Evolutionary conservation across 2,888 invertebrate genomes (phyloP).

Genomic region (Cosmopolites sordidus): DNA sequence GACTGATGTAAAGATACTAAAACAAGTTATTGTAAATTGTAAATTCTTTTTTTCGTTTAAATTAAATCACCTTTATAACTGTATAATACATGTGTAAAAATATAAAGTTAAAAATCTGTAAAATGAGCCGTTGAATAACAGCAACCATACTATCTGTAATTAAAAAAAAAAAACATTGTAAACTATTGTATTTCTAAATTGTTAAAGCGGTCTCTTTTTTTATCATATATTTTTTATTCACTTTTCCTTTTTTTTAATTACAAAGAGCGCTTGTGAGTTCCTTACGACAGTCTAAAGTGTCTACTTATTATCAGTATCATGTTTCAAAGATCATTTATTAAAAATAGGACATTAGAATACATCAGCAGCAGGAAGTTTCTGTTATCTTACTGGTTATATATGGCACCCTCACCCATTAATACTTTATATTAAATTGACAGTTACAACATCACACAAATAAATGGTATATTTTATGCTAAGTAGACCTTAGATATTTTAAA

Average conservation of each 20-base stretch:
- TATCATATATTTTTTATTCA: slow-evolving; percentile 2
- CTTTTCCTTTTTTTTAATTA: too few relatives aligned
- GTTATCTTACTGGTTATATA: too few relatives aligned
- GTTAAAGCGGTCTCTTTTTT: slow-evolving; percentile 30
- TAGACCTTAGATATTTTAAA: too few relatives aligned
- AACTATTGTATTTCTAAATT: slow-evolving; percentile 36
- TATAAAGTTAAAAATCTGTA: slow-evolving; percentile 37
- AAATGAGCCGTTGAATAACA: slow-evolving; percentile 47
- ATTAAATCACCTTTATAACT: slow-evolving; percentile 36
- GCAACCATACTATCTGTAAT: slow-evolving; percentile 32
- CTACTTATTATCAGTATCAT: too few relatives aligned
- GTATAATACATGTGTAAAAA: slow-evolving; percentile 50
- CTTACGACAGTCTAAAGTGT: too few relatives aligned
- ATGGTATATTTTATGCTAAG: too few relatives aligned
- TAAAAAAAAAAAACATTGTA: slow-evolving; percentile 32
- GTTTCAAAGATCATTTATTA: too few relatives aligned
- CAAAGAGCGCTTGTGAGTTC: neutral
- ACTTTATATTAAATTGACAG: too few relatives aligned
- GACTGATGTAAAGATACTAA: slow-evolving; percentile 52
- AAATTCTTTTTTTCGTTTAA: slow-evolving; percentile 48
- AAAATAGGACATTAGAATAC: too few relatives aligned
- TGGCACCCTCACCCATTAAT: too few relatives aligned
- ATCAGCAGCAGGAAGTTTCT: too few relatives aligned
- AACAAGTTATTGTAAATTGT: slow-evolving; percentile 49
- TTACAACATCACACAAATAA: too few relatives aligned